phyloP scores from a whole-genome alignment of 2,113 vertebrate genomes.

The Passer domesticus region DNA sequence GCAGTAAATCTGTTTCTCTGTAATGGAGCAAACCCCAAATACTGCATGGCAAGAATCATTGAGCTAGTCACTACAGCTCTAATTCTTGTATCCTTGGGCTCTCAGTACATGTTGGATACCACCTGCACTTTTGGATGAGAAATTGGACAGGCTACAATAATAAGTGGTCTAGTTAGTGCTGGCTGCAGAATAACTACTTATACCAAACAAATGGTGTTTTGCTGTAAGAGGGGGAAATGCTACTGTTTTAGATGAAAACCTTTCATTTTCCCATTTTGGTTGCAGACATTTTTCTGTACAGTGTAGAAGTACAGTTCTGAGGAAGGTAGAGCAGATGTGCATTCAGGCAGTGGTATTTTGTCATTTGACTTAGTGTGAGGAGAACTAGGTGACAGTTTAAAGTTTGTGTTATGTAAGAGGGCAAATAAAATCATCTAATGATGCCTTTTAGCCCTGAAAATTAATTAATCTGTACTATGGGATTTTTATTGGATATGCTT shows the following conservation, averaged over 20 bases:
- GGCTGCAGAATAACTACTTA: background rate
- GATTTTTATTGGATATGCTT: background rate
- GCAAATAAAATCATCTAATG: background rate
- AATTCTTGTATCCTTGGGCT: slow-evolving; percentile 50
- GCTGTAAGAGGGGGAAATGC: background rate
- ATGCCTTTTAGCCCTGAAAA: background rate
- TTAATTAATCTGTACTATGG: background rate
- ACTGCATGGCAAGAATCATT: background rate
- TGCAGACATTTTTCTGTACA: background rate
- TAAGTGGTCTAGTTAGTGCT: slow-evolving; percentile 40
- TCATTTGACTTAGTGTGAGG: background rate
- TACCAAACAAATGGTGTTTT: slow-evolving; percentile 1
- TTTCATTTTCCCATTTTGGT: background rate
- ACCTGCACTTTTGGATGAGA: slow-evolving; percentile 9
- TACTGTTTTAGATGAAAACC: background rate
- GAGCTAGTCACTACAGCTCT: background rate
- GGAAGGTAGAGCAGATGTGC: background rate
- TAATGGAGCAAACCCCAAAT: background rate
- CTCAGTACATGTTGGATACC: background rate
- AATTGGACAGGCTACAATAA: slow-evolving; percentile 24
- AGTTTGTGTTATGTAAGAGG: background rate
- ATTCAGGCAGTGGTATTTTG: background rate
- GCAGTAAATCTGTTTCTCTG: slow-evolving; percentile 20
- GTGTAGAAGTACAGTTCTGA: background rate
- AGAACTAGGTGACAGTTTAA: background rate